Conservation (phyloP, 2,113 vertebrate species). For the Toxotes chatareus region DNA sequence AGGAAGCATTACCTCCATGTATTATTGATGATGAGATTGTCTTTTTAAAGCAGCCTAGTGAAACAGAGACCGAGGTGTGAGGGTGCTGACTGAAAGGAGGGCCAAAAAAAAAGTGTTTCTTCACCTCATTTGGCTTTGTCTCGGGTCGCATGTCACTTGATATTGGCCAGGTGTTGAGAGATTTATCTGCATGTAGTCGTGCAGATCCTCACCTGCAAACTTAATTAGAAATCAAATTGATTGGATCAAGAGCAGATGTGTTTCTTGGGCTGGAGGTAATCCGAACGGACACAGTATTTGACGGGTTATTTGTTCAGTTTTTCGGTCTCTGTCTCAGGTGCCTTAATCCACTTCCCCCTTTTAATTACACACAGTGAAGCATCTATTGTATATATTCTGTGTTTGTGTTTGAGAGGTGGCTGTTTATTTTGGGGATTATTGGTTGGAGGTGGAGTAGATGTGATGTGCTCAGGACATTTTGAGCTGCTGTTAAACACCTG, state of each 20-base stretch:
- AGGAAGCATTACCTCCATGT: conserved; percentile 29
- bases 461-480: neutral
- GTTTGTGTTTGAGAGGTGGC: conserved; percentile 7
- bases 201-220: conserved; percentile 62
- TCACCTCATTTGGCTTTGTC: conserved; percentile 20
- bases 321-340: neutral
- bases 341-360: conserved; percentile 43
- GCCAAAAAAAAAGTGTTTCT: neutral
- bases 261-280: conserved; percentile 33
- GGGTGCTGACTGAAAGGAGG: neutral
- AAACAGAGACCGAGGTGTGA: conserved; percentile 11
- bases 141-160: conserved; percentile 31
- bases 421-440: conserved; percentile 33
- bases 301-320: conserved; percentile 45
- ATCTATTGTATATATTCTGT: neutral
- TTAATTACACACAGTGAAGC: conserved; percentile 8
- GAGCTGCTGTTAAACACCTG: neutral
- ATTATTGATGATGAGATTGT: conserved; percentile 31
- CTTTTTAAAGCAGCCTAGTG: conserved; percentile 20
- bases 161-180: conserved; percentile 49
- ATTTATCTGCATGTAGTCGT: conserved; percentile 36
- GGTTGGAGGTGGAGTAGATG: neutral
- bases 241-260: conserved; percentile 63
- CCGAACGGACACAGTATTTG: conserved; percentile 35
- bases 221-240: conserved; percentile 69